Percentiles rank a stretch among this genome's conserved stretches.
phyloP scores from a whole-genome alignment of 30 jellyfish, hydroid and myxozoan species.

The Cassiopea andromeda region DNA sequence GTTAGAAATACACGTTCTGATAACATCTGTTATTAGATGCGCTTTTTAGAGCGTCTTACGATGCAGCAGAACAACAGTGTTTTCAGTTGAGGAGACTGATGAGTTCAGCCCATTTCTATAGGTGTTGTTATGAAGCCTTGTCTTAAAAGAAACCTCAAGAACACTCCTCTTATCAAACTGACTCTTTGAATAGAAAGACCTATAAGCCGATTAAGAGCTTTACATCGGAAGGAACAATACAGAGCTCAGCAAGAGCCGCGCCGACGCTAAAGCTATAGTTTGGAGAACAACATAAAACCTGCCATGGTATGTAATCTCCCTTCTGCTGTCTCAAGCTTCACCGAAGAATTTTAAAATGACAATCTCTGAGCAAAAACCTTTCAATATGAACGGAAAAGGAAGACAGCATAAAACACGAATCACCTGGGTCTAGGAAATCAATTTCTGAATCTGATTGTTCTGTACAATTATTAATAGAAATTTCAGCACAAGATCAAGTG shows the following conservation, averaged over 20 bases:
- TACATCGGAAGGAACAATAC: constrained; percentile 41
- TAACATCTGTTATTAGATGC: constrained; percentile 61
- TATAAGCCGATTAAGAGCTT: constrained; percentile 70
- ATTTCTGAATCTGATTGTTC: neutral
- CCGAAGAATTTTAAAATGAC: constrained; percentile 65
- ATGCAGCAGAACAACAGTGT: constrained; percentile 29
- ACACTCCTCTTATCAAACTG: constrained; percentile 63
- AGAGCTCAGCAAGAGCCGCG: constrained; percentile 76
- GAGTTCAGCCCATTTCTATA: constrained; percentile 49
- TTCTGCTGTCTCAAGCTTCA: constrained; percentile 61
- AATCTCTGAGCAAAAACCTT: constrained; percentile 35
- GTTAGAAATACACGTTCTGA: constrained; percentile 20
- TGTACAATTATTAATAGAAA: neutral
- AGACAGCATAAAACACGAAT: constrained; percentile 46
- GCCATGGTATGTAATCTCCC: constrained; percentile 73
- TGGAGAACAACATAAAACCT: constrained; percentile 64
- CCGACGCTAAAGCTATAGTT: constrained; percentile 69
- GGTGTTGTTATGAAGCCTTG: constrained; percentile 48
- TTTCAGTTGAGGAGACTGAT: constrained; percentile 31
- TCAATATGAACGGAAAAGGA: constrained; percentile 40
- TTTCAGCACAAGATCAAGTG: neutral
- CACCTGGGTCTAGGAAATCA: constrained; percentile 51
- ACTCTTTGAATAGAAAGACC: constrained; percentile 44
- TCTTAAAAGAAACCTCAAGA: constrained; percentile 65
- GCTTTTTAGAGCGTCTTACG: constrained; percentile 53